Percentiles rank a stretch among this genome's conserved stretches.
Evolutionary conservation across 2,797 vertebrate species (phyloP).

Genomic region (Phataginus tetradactyla): DNA sequence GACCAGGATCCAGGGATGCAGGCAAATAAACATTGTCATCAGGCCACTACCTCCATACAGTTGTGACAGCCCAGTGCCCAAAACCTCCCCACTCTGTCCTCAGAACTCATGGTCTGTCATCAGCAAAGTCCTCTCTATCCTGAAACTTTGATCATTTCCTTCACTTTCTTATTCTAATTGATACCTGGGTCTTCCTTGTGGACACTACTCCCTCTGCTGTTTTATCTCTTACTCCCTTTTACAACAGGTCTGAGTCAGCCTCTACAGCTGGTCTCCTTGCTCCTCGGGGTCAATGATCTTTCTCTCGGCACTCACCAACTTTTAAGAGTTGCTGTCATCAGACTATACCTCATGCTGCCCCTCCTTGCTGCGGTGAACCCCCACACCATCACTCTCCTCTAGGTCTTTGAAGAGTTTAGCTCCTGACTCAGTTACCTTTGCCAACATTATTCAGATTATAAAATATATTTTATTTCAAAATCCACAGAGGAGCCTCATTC

Average conservation of each 20-base stretch:
- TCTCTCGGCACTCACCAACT: not conserved
- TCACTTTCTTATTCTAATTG: not conserved
- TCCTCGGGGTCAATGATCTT: fast-evolving
- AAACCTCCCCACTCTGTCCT: not conserved
- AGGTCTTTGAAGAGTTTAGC: not conserved
- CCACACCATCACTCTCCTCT: no score
- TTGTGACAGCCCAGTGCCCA: not conserved
- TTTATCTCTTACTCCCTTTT: not conserved
- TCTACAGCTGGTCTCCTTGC: not conserved
- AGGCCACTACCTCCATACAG: not conserved
- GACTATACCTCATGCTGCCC: not conserved
- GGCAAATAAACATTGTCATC: not conserved
- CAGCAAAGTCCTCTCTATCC: not conserved
- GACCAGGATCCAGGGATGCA: not conserved
- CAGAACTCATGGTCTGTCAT: not conserved
- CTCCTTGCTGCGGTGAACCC: not conserved
- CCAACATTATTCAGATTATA: not conserved
- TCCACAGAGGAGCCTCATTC: not conserved
- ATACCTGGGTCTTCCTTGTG: not conserved
- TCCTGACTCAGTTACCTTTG: not conserved
- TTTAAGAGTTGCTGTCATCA: not conserved
- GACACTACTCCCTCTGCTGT: not conserved
- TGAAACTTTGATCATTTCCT: not conserved
- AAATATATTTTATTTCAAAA: constrained; percentile 19
- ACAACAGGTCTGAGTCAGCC: fast-evolving